Base-by-base conservation (phyloP, 2,888 invertebrate species). In the Pseudanteris insignis region DNA sequence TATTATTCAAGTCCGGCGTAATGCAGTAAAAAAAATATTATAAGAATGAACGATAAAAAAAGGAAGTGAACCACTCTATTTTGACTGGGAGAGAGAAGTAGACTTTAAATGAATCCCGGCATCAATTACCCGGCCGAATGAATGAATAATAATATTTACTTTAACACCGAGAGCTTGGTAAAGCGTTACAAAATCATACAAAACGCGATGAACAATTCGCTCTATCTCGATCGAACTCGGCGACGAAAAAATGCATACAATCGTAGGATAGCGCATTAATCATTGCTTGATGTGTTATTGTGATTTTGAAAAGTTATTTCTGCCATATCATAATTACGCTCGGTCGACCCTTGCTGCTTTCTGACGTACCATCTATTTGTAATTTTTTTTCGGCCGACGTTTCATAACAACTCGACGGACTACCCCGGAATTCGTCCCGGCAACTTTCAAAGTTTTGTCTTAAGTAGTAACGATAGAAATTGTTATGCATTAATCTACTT, bases 401-500 rank as follows among this genome's bases (percentile, higher is more conserved):
- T 32, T 51, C 43, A 29, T 36, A 51, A 51, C 43, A 50, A 50
- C 11, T 18, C 11, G 9, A 8, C 3, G 26, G 8, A 5, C 21
- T 21, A 25, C 36, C 34, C 15, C 18, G 26, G 26, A 32, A 44
- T 53, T 25, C 11, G 53, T 53, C 32, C 25, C 30, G n/a, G n/a
- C n/a, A n/a, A n/a, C n/a, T n/a, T n/a, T n/a, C n/a, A n/a, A n/a
- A n/a, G n/a, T n/a, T n/a, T n/a, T n/a, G n/a, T n/a, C n/a, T n/a
- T n/a, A n/a, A n/a, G n/a, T n/a, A n/a, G n/a, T n/a, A n/a, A n/a
- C 53, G 44, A 53, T 53, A 54, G 46, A 54, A 54, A 54, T 54
- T 54, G 46, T 41, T 21, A 4, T 15, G 29, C 33, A 46, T 47
- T 55, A 55, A 46, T 55, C 40, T 30, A 8, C 28, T 29, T 30